Base-by-base conservation (phyloP, 2,888 invertebrate genomes). In the Himalopsyche kuldschensis region DNA sequence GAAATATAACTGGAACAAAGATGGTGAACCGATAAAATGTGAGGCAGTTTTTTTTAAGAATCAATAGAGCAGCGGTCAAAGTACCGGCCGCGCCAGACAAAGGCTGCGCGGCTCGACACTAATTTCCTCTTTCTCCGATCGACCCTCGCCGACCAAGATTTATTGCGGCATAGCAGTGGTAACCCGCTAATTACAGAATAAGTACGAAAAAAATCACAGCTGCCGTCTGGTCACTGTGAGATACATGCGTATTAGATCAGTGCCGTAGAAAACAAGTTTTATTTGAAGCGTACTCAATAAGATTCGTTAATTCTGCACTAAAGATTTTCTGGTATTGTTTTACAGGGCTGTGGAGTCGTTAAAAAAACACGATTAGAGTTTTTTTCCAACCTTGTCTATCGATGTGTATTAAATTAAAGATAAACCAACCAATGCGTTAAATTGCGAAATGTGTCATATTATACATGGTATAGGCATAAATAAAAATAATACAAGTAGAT, bases 151-250 rank as follows among this genome's bases (percentile, higher is more conserved):
- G 20, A 4, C 15, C n/a, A 55, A 82, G 84, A 84, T 84, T 84
- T 84, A 84, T 81, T 48, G 81, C 41, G 46, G 75, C 55, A 48
- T 82, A 31, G 47, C 69, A 63, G 63, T 47, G 78, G 80, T 80
- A 84, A 84, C 82, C 84, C 84, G 79, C 84, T 84, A 84, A 84
- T 84, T 84, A 84, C 80, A 55, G 79, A 82, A 84, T 82, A 82
- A 55, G 79, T 78, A 46, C 20, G 41, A 80, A 78, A 82, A 82
- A 79, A 82, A 81, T 24, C 41, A 35, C 81, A 78, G 55, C 82
- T 75, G 81, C 84, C 81, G 82, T 41, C 41, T 27, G 55, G 55
- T n/a, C 55, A n/a, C 55, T 55, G 55, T 55, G 55, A 31, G 20
- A 82, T 55, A 55, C 79, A 46, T 63, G 75, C 79, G 69, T 79